Percentiles rank a stretch among this genome's conserved stretches.
Conservation (phyloP, 2,888 invertebrate genomes). For the Thalpophila matura region DNA sequence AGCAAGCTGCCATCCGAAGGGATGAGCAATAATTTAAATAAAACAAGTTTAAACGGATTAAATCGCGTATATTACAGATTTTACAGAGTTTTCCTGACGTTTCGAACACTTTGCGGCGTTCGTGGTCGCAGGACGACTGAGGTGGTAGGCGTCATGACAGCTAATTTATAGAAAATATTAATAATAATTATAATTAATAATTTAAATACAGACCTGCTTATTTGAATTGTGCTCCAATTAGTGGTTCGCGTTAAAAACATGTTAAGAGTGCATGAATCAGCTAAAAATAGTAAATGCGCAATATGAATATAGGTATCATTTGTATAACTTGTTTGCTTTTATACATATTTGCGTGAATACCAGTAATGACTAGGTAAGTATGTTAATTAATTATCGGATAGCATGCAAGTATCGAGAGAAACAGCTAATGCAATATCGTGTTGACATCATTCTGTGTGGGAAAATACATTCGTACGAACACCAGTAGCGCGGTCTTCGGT, state of each 20-base stretch:
- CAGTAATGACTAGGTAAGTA: constrained; percentile 28
- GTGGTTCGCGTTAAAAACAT: background rate
- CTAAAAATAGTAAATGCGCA: background rate
- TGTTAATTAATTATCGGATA: constrained; percentile 30
- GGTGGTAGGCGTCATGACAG: too few relatives aligned
- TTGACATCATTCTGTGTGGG: constrained; percentile 35
- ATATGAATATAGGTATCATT: constrained; percentile 12
- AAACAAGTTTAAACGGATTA: too few relatives aligned
- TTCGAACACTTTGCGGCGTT: too few relatives aligned
- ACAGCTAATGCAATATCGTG: constrained; percentile 3
- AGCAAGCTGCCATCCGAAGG: too few relatives aligned
- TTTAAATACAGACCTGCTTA: too few relatives aligned
- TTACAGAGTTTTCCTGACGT: too few relatives aligned
- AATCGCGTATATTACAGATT: too few relatives aligned
- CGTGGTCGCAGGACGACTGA: too few relatives aligned
- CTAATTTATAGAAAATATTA: too few relatives aligned
- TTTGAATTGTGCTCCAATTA: background rate
- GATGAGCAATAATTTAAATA: too few relatives aligned
- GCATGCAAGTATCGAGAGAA: constrained; percentile 20
- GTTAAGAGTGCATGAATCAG: constrained; percentile 10
- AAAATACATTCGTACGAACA: constrained; percentile 15
- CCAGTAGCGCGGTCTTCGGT: constrained; percentile 7
- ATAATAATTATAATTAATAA: too few relatives aligned
- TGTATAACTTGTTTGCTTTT: constrained; percentile 18
- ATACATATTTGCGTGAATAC: constrained; percentile 27